Percentiles rank a stretch among this genome's conserved stretches.
Evolutionary conservation across 2,113 vertebrate species (phyloP).

Genomic region (Paradisaea rubra): DNA sequence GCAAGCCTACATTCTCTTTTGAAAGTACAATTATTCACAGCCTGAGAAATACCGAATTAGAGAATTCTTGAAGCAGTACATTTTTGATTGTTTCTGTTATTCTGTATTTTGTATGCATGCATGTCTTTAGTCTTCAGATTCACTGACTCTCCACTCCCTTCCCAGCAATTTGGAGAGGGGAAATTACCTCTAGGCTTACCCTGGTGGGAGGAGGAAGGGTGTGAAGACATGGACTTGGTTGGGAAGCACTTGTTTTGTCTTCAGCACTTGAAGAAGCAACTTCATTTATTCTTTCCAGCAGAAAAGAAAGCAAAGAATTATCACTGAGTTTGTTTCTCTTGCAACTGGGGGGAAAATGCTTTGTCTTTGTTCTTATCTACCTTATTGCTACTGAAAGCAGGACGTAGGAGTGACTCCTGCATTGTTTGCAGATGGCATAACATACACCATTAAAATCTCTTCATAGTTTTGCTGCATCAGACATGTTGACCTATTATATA

Average conservation of each 20-base stretch:
- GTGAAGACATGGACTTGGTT: neutral
- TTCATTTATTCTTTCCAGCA: neutral
- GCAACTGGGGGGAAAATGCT: neutral
- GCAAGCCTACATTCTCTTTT: neutral
- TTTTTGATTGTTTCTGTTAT: neutral
- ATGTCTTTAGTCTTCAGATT: neutral
- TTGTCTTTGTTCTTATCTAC: neutral
- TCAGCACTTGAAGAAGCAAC: neutral
- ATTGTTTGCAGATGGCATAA: neutral
- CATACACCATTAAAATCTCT: neutral
- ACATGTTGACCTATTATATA: neutral
- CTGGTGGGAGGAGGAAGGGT: neutral
- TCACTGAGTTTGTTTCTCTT: neutral
- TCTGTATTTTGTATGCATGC: neutral
- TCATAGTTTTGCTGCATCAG: neutral
- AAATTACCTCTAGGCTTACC: neutral
- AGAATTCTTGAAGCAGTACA: neutral
- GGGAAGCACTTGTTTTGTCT: neutral
- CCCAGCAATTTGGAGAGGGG: neutral
- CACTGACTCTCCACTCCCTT: neutral
- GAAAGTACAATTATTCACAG: neutral
- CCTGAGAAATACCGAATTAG: neutral
- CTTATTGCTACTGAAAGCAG: neutral
- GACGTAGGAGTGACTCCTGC: neutral
- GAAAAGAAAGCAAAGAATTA: neutral